Conservation (phyloP, 2,888 invertebrate genomes). For the Orgyia antiqua region DNA sequence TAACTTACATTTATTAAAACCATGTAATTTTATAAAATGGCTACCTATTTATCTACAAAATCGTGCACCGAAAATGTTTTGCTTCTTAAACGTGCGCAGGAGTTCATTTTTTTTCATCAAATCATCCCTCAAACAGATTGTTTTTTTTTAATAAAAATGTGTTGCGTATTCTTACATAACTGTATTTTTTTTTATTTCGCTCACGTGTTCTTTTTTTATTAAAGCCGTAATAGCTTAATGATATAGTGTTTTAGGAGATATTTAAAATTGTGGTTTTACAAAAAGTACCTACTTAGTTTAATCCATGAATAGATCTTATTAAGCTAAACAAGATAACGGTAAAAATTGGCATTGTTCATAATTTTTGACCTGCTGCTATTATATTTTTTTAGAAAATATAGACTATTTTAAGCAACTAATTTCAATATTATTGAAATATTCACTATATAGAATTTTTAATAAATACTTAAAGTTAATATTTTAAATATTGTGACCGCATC, state of each 20-base stretch:
- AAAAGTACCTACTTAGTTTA: too few relatives aligned
- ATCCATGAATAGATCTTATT: too few relatives aligned
- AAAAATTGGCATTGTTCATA: too few relatives aligned
- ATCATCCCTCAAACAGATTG: conserved; percentile 21
- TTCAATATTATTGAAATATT: too few relatives aligned
- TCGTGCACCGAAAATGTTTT: conserved; percentile 30
- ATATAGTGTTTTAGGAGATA: conserved; percentile 7
- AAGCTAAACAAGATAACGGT: too few relatives aligned
- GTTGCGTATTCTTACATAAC: conserved; percentile 16
- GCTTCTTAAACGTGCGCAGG: conserved; percentile 19
- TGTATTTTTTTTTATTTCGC: conserved; percentile 14
- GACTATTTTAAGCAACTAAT: too few relatives aligned
- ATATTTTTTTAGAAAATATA: too few relatives aligned
- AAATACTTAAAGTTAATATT: too few relatives aligned
- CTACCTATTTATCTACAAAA: conserved; percentile 55
- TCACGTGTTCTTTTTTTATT: conserved; percentile 19
- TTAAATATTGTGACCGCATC: too few relatives aligned
- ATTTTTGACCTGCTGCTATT: too few relatives aligned
- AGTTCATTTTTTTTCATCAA: conserved; percentile 24
- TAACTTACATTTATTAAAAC: conserved; percentile 44
- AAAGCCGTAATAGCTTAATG: conserved; percentile 11
- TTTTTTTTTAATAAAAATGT: conserved; percentile 19
- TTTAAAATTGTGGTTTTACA: conserved; percentile 3
- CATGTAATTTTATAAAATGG: conserved; percentile 64
- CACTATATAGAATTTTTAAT: too few relatives aligned